Percentiles rank a stretch among this genome's conserved stretches.
Conservation (phyloP, 2,888 invertebrate species). For the Criorhina ranunculi region DNA sequence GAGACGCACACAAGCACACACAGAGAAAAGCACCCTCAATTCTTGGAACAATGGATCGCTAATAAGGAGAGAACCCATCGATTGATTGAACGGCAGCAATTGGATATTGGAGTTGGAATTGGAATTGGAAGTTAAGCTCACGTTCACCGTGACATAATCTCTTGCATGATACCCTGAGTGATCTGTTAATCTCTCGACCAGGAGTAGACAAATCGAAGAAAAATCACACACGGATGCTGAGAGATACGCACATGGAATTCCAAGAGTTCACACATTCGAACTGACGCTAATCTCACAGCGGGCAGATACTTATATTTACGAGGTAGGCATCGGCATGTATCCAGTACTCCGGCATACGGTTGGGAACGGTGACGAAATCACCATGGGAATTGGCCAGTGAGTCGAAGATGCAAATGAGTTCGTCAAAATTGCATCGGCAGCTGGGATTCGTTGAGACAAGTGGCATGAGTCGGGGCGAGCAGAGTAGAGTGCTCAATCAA, state of each 20-base stretch:
- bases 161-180: conserved; percentile 63
- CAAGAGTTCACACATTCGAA: conserved; percentile 69
- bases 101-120: conserved; percentile 2
- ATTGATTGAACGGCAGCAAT: conserved; percentile 65
- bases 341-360: not conserved
- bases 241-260: conserved; percentile 65
- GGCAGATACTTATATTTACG: conserved; percentile 44
- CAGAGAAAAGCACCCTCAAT: conserved; percentile 13
- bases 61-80: conserved; percentile 59
- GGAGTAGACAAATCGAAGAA: conserved; percentile 37
- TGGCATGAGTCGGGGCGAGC: conserved; percentile 62
- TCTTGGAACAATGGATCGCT: conserved; percentile 60
- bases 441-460: conserved; percentile 63
- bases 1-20: not conserved
- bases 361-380: conserved; percentile 55
- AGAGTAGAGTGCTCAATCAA: conserved; percentile 69
- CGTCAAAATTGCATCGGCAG: conserved; percentile 71
- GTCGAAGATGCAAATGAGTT: conserved; percentile 68
- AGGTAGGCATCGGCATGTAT: not conserved
- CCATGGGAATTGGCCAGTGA: conserved; percentile 59
- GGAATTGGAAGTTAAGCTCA: conserved; percentile 49
- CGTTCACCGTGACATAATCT: conserved; percentile 72
- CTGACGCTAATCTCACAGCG: conserved; percentile 70
- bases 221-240: conserved; percentile 23
- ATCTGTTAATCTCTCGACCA: conserved; percentile 60